Base-by-base conservation (phyloP, 2,888 invertebrate species). In the Shargacucullia verbasci region DNA sequence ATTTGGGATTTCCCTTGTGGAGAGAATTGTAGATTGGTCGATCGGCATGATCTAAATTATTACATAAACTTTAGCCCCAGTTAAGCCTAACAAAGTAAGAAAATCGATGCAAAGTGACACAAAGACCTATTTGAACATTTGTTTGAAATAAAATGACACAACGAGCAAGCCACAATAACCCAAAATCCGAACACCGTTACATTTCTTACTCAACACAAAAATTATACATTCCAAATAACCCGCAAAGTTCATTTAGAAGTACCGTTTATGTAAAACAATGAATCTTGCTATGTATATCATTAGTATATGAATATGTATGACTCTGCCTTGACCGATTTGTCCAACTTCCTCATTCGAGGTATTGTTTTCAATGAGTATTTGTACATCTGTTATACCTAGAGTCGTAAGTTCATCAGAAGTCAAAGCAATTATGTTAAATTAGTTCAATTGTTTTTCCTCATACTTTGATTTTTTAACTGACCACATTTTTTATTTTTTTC, bases 191-290 rank as follows among this genome's bases (percentile, higher is more conserved):
- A 54, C 4, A 10, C 65, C 57, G 65, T 62, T 66, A 66, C 34
- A 38, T 29, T 15, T 33, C 33, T 33, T 13, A n/a, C 3, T 20
- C 4, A 20, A 7, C 8, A 37, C 34, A 70, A 66, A 57, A 70
- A 50, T 65, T 62, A 20, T 44, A 47, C 70, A 66, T 52, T 57
- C 39, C 44, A 54, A 60, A 56, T 46, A 44, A 45, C 43, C 37
- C 37, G 50, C 40, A 49, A 62, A 66, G 64, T 50, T 66, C 50
- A 52, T 66, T 63, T 27, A 57, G 12, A 66, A 70, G 66, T 66
- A 66, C 70, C 66, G 66, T 66, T 70, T 70, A 64, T 63, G 47
- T 63, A 48, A 66, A 70, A 66, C 70, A 63, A 70, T 66, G 64
- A 70, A 70, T 50, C 63, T 66, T 66, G 34, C 64, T 66, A 69